phyloP scores from a whole-genome alignment of 2,113 vertebrate species.

The Ploceus nigricollis region DNA sequence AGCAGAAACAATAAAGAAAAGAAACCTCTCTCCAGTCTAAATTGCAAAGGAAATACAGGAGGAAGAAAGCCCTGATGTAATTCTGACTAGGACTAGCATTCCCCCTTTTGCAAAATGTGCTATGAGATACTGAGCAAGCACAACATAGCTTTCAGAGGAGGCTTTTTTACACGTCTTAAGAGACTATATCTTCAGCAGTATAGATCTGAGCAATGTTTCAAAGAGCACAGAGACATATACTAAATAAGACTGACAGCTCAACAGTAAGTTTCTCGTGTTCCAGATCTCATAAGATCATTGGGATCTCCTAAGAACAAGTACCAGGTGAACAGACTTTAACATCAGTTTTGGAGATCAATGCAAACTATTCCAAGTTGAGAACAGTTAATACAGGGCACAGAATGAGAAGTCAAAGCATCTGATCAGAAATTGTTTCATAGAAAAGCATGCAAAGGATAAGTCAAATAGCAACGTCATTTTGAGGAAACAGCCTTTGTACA shows the following conservation, averaged over 20 bases:
- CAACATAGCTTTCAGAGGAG: not conserved
- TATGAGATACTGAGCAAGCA: not conserved
- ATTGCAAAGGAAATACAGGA: not conserved
- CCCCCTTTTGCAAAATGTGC: not conserved
- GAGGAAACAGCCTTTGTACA: not conserved
- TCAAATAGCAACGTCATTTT: not conserved
- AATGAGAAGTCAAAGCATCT: not conserved
- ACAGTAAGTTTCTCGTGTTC: not conserved
- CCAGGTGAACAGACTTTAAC: not conserved
- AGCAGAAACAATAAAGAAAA: conserved; percentile 4
- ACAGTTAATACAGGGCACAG: not conserved
- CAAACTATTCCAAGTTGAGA: not conserved
- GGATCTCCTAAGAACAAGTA: not conserved
- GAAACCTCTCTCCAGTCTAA: not conserved
- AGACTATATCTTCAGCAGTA: not conserved
- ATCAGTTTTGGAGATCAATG: not conserved
- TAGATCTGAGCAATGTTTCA: not conserved
- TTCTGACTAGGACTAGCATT: not conserved
- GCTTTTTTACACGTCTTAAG: not conserved
- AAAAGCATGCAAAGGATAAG: not conserved
- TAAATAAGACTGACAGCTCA: not conserved
- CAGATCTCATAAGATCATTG: not conserved
- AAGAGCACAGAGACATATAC: not conserved
- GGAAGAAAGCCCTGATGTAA: not conserved
- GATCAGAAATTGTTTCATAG: not conserved